Base-by-base conservation (phyloP, 2,888 invertebrate species). In the Ochlodes sylvanus region DNA sequence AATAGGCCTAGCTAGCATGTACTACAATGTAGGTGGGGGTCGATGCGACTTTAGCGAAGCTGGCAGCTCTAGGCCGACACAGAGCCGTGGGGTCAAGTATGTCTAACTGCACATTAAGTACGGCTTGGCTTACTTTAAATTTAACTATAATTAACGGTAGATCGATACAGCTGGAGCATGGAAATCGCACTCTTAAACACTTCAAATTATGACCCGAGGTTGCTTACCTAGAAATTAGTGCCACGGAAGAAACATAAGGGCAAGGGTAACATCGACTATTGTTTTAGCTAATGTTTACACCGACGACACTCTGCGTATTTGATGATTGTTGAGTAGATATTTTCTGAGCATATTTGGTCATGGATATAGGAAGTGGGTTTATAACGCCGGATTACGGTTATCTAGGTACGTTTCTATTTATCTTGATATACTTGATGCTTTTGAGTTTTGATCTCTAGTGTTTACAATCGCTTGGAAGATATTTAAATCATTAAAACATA, bases 11-110 rank as follows among this genome's bases (percentile, higher is more conserved):
- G 55, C 7, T 54, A 44, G 55, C 54, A 34, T 67, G 52, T 32
- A 32, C n/a, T 54, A 32, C 9, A 42, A 67, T 67, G 55, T 67
- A 67, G 67, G 67, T 67, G 67, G 67, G 61, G 67, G 67, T 42
- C 67, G 61, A 56, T 68, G 68, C 61, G 68, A 68, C 68, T 62
- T 67, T 34, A 56, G 44, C 55, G 44, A 62, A 62, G 55, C 68
- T 68, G 68, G 47, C 68, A 62, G 62, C 68, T 68, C 62, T 68
- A 68, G 68, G 68, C 62, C 68, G 68, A 68, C 55, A 68, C 68
- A 55, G 62, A 68, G 62, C 68, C 68, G 55, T 62, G 62, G 56
- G 68, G 61, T 68, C 68, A 68, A 68, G 68, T 68, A 68, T 68
- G 61, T 62, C 68, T 56, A 68, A 68, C 68, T 68, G 62, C 68